phyloP scores from a whole-genome alignment of 1,140 invertebrate genomes.

The Drosophila ironensis region DNA sequence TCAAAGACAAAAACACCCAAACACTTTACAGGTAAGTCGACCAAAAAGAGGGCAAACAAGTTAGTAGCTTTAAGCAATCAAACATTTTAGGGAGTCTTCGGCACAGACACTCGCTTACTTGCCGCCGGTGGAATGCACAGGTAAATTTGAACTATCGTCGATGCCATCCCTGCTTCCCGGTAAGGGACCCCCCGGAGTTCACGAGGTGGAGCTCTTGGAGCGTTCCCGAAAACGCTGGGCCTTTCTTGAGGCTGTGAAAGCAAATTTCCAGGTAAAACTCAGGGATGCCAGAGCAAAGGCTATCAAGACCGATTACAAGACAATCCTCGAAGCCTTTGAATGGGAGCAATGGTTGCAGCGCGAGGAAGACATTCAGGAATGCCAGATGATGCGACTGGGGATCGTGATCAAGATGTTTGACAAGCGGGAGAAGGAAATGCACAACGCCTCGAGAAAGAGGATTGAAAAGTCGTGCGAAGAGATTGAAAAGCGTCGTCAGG shows the following conservation, averaged over 20 bases:
- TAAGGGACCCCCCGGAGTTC: constrained; percentile 50
- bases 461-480: constrained; percentile 78
- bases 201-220: constrained; percentile 72
- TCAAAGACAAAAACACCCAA: constrained; percentile 60
- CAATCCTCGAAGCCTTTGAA: constrained; percentile 73
- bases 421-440: constrained; percentile 74
- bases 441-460: constrained; percentile 78
- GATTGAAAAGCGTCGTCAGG: constrained; percentile 77
- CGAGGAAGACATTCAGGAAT: constrained; percentile 84
- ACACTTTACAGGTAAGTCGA: constrained; percentile 63
- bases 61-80: not conserved
- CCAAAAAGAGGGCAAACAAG: not conserved
- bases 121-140: constrained; percentile 70
- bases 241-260: constrained; percentile 55
- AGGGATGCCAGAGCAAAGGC: constrained; percentile 18
- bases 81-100: constrained; percentile 84
- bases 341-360: constrained; percentile 78
- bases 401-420: constrained; percentile 83
- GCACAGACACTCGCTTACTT: constrained; percentile 89
- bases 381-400: constrained; percentile 84
- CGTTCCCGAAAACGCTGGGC: constrained; percentile 71
- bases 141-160: constrained; percentile 66
- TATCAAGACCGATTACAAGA: constrained; percentile 22
- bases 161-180: constrained; percentile 50
- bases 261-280: constrained; percentile 24